Conservation (phyloP, 2,888 invertebrate species). For the Incurvaria masculella region DNA sequence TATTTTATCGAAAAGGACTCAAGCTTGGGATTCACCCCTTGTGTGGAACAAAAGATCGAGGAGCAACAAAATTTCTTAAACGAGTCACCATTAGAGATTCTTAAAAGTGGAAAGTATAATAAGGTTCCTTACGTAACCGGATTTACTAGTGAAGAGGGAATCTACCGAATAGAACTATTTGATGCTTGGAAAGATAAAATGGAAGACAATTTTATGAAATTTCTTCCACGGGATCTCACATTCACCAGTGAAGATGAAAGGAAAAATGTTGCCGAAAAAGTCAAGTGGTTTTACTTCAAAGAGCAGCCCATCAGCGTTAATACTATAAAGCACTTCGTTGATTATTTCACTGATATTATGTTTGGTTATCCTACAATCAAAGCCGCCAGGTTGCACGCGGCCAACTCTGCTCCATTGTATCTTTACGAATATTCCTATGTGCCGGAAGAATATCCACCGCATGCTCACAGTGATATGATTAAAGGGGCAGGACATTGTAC, state of each 20-base stretch:
- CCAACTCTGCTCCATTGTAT: slow-evolving; percentile 17
- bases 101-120: neutral
- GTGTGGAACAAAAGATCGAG: neutral
- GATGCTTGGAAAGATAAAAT: neutral
- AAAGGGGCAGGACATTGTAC: slow-evolving; percentile 23
- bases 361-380: slow-evolving; percentile 20
- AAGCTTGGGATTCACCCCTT: neutral
- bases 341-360: slow-evolving; percentile 23
- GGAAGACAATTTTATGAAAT: neutral
- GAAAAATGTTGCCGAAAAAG: neutral
- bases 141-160: neutral
- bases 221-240: neutral
- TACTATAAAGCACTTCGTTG: slow-evolving; percentile 18
- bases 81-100: neutral
- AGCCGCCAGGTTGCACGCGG: slow-evolving; percentile 18
- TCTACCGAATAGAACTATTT: neutral
- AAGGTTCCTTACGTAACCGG: neutral
- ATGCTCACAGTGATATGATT: slow-evolving; percentile 18
- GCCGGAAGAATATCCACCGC: slow-evolving; percentile 19
- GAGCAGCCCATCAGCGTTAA: slow-evolving; percentile 17
- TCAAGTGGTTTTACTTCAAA: slow-evolving; percentile 23
- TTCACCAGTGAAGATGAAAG: neutral
- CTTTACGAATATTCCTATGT: slow-evolving; percentile 25
- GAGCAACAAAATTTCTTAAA: neutral
- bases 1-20: neutral